Conservation (phyloP, 2,113 vertebrate genomes). For the Cisticola juncidis region DNA sequence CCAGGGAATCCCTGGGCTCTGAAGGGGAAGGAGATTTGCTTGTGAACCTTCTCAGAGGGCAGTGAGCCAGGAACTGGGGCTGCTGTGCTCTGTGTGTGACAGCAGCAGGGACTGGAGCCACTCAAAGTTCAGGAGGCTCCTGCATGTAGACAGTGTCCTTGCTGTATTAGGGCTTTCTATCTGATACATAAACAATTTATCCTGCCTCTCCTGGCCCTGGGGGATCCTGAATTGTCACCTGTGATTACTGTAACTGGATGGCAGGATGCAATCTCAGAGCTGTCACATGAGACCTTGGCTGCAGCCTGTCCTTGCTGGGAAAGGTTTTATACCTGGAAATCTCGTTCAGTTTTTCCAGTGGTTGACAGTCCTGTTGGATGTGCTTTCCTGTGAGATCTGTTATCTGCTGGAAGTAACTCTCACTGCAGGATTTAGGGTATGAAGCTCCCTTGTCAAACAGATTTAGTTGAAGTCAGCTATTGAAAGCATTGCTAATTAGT, state of each 20-base stretch:
- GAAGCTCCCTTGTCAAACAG: slow-evolving; percentile 50
- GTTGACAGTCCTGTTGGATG: not conserved
- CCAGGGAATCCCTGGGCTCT: not conserved
- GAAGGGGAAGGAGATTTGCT: not conserved
- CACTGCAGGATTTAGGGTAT: slow-evolving; percentile 18
- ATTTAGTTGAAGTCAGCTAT: slow-evolving; percentile 37
- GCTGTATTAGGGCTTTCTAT: not conserved
- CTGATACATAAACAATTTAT: not conserved
- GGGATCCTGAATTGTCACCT: not conserved
- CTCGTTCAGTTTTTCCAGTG: not conserved
- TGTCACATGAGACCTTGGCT: not conserved
- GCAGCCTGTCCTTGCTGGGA: not conserved
- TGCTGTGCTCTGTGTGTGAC: not conserved
- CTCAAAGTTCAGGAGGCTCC: not conserved
- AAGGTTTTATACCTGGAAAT: not conserved
- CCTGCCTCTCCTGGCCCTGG: not conserved
- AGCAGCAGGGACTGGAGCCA: not conserved
- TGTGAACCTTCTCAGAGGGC: not conserved
- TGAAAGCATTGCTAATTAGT: slow-evolving; percentile 66
- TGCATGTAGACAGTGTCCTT: not conserved
- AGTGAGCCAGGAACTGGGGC: not conserved
- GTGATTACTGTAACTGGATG: not conserved
- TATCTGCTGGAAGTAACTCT: slow-evolving; percentile 29
- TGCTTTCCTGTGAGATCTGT: not conserved
- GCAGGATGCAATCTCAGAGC: not conserved